A percentile compares a stretch with the other conserved stretches of the same genome.
Conservation (phyloP, 2,113 vertebrate genomes). For the Marmota monax region DNA sequence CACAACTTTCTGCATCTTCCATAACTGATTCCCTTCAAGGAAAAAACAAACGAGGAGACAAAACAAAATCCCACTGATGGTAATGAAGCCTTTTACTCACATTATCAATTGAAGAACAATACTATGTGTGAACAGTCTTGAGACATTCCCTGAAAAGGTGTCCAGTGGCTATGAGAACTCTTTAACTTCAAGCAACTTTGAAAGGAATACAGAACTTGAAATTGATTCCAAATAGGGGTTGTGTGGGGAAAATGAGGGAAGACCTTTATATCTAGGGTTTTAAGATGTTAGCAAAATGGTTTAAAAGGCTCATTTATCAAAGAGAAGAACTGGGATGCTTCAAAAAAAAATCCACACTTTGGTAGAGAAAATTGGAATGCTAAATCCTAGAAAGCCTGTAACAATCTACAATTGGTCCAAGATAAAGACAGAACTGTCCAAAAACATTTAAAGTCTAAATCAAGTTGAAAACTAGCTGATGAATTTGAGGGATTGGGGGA, state of each 20-base stretch:
- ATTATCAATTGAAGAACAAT: slow-evolving; percentile 60
- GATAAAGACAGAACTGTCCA: slow-evolving; percentile 62
- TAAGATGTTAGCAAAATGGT: slow-evolving; percentile 49
- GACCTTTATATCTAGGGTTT: slow-evolving; percentile 28
- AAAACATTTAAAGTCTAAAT: slow-evolving; percentile 65
- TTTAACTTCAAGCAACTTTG: slow-evolving; percentile 64
- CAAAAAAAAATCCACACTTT: not conserved
- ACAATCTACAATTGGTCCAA: slow-evolving; percentile 70
- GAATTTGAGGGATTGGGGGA: too few relatives aligned
- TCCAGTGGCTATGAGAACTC: slow-evolving; percentile 66
- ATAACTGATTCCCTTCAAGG: slow-evolving; percentile 45
- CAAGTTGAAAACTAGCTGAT: slow-evolving; percentile 55
- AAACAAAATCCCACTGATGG: slow-evolving; percentile 37
- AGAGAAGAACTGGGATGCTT: slow-evolving; percentile 49
- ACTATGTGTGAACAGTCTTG: slow-evolving; percentile 65
- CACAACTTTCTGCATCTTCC: slow-evolving; percentile 59
- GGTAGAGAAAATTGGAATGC: slow-evolving; percentile 66
- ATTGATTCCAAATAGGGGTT: slow-evolving; percentile 37
- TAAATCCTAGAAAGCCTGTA: slow-evolving; percentile 65
- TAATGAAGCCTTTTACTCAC: slow-evolving; percentile 66
- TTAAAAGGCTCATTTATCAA: slow-evolving; percentile 60
- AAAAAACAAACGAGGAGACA: slow-evolving; percentile 45
- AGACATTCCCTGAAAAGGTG: slow-evolving; percentile 63
- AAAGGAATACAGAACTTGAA: slow-evolving; percentile 59
- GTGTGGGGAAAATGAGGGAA: slow-evolving; percentile 38